Evolutionary conservation across 2,797 vertebrate species (phyloP), one percentile per base, ranked within the genome.

Genomic region (Rhynchonycteris naso): DNA sequence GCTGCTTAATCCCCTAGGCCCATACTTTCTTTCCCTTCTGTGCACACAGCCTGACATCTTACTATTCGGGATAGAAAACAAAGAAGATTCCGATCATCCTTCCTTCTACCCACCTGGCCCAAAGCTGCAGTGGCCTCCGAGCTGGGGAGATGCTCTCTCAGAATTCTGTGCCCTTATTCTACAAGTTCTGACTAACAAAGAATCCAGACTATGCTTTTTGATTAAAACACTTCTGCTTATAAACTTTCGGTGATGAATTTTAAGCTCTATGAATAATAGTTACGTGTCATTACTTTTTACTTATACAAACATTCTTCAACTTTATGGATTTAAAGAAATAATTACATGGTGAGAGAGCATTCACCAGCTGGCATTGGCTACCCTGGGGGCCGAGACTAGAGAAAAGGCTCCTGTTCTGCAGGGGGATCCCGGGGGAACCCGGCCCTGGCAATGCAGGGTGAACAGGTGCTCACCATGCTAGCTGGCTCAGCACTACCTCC

Each of bases 1-100:
- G 86, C 43, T 92, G 92, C 96, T 88, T 91, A 95, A 83, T 81
- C 35, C 92, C 61, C 83, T 95, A 87, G 97, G 96, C 66, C 66
- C 52, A 26, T 38, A 94, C 94, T 87, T 47, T 95, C 94, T 87
- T 85, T 74, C 82, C 69, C 81, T 96, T 85, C 87, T 97, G 28
- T 54, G n/a, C 24, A 6, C 24, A 71, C 38, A 93, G 76, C 79
- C 87, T 75, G 56, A 83, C 93, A 61, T 92, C 72, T 78, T 76
- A n/a, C 81, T 84, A 11, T 93, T 97, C 71, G 83, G 85, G 79
- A 82, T 91, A 35, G 85, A 95, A 96, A 81, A 87, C 56, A 83
- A 43, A 54, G 58, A 79, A 59, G 47, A 24, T 92, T 80, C 86
- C 7, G 4, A 52, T 35, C 14, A 47, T 30, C 66, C 28, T 69